Conservation (phyloP, 2,888 invertebrate species). For the Salticus scenicus region DNA sequence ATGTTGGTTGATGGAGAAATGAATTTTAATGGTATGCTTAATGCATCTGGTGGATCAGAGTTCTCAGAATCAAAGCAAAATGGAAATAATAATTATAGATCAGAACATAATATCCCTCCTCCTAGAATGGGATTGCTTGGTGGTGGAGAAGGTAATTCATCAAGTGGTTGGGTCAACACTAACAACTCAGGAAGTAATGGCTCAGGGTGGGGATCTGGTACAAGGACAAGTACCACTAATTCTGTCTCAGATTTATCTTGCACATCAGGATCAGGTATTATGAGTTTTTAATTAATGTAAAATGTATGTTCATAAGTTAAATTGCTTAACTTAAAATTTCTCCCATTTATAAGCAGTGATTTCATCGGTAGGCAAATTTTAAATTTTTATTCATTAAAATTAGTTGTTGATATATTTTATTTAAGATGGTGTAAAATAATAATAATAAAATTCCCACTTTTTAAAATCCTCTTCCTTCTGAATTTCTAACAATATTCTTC, state of each 20-base stretch:
- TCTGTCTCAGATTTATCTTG: conserved; percentile 11
- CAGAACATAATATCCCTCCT: conserved; percentile 74
- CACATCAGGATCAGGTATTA: conserved; percentile 18
- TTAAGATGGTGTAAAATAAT: too few relatives aligned
- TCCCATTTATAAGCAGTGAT: too few relatives aligned
- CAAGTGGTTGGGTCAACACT: conserved; percentile 85
- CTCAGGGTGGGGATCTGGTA: conserved; percentile 35
- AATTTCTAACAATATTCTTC: too few relatives aligned
- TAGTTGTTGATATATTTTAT: too few relatives aligned
- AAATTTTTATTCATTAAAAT: too few relatives aligned
- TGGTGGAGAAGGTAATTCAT: conserved; percentile 86
- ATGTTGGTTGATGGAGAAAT: conserved; percentile 34
- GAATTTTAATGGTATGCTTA: conserved; percentile 31
- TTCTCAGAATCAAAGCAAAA: not conserved
- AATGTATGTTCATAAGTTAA: too few relatives aligned
- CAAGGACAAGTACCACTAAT: conserved; percentile 15
- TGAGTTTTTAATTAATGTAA: not conserved
- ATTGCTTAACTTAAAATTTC: too few relatives aligned
- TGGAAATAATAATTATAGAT: conserved; percentile 6
- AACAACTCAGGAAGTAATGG: conserved; percentile 78
- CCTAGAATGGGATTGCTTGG: conserved; percentile 82
- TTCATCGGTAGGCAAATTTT: too few relatives aligned
- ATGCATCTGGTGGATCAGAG: conserved; percentile 50
- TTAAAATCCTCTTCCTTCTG: too few relatives aligned
- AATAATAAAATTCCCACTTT: too few relatives aligned